A percentile compares a stretch with the other conserved stretches of the same genome.
Conservation (phyloP, 2,113 vertebrate genomes). For the Anhinga anhinga region DNA sequence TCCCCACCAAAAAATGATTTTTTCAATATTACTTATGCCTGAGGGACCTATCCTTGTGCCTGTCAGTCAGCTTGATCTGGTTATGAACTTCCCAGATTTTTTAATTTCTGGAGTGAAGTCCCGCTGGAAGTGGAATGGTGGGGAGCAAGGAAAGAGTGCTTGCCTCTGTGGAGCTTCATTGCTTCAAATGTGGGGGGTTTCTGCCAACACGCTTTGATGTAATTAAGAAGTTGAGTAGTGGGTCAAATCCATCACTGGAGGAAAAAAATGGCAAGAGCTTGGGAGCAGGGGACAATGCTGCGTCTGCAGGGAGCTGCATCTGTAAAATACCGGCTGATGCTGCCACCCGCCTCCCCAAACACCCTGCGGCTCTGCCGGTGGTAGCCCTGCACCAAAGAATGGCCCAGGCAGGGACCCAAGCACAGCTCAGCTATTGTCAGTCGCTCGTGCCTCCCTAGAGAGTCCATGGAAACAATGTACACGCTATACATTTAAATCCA, state of each 20-base stretch:
- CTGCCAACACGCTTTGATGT: neutral
- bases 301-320: too few relatives aligned
- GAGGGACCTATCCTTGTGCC: neutral
- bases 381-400: neutral
- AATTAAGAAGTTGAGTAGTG: neutral
- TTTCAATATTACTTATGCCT: neutral
- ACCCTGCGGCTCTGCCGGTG: too few relatives aligned
- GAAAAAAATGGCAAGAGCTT: neutral
- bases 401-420: neutral
- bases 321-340: neutral
- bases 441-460: neutral
- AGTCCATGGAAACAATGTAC: neutral
- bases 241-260: neutral
- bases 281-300: too few relatives aligned
- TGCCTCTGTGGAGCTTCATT: neutral
- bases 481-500: neutral
- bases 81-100: neutral
- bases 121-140: fast-evolving
- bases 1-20: neutral
- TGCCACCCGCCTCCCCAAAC: fast-evolving
- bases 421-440: neutral
- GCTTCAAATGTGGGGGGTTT: neutral
- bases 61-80: neutral
- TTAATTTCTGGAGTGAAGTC: neutral
- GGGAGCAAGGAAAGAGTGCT: fast-evolving